Conservation (phyloP, 2,888 invertebrate genomes). For the Harpalus rubripes region DNA sequence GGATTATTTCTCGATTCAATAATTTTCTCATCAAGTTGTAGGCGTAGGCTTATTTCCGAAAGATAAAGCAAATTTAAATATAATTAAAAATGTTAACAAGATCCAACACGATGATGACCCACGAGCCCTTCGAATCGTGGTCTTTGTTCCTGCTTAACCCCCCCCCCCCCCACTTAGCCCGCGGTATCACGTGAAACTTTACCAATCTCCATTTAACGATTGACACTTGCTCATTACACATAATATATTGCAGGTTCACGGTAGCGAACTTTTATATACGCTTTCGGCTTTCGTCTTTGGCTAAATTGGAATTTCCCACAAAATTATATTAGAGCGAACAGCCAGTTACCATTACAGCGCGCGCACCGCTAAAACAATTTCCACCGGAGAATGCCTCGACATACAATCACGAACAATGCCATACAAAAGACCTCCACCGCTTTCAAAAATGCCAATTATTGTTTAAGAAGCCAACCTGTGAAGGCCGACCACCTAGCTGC, state of each 20-base stretch:
- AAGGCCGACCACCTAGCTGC: conserved; percentile 3
- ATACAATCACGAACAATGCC: conserved; percentile 26
- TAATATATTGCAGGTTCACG: conserved; percentile 54
- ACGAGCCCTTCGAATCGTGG: background rate
- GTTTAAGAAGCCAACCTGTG: conserved; percentile 43
- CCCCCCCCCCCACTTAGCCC: background rate
- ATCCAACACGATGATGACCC: conserved; percentile 9
- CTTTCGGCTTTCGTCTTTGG: conserved; percentile 26
- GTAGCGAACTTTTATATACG: conserved; percentile 52
- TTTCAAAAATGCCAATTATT: conserved; percentile 51
- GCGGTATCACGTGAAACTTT: conserved; percentile 51
- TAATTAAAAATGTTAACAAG: conserved; percentile 44
- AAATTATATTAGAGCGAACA: conserved; percentile 60
- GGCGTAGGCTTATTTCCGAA: conserved; percentile 4
- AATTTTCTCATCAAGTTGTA: background rate
- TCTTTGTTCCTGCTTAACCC: conserved; percentile 21
- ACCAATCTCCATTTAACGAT: conserved; percentile 59
- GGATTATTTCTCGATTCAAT: background rate
- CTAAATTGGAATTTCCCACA: conserved; percentile 58
- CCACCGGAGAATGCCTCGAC: conserved; percentile 23
- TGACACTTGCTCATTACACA: conserved; percentile 59
- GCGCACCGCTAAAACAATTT: conserved; percentile 46
- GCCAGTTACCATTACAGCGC: conserved; percentile 35
- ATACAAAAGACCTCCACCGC: conserved; percentile 41
- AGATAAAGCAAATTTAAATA: conserved; percentile 35